Evolutionary conservation across 1,140 invertebrate genomes (phyloP), one percentile per base, ranked within the genome.

Genomic region (Cyclargus thomasi): DNA sequence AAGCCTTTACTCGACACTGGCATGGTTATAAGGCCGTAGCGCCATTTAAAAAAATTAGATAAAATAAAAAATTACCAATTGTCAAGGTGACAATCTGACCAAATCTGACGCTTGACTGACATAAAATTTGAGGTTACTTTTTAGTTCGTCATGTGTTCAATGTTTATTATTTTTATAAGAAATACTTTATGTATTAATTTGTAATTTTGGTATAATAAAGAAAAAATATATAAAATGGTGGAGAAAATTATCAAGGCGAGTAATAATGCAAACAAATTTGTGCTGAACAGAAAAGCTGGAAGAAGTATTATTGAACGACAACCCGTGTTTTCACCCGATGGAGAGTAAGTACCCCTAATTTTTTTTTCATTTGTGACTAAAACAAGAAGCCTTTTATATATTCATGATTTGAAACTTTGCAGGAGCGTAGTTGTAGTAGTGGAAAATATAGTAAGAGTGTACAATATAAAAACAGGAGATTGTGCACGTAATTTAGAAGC

Each of bases 301-400:
- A 84, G 83, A 74, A 90, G 82, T 85, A 85, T 91, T 36, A 90
- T 91, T 64, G 86, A 91, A 71, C 80, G 80, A n/a, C 75, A 75
- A 8, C 88, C 90, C 47, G 70, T 85, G 66, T 90, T 91, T 77
- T 90, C 90, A 36, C 88, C 89, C 2, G 88, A 91, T 74, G 87
- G 84, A 80, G 79, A 87, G 90, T 91, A 81, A 70, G 88, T 86
- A 67, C 65, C 2, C 16, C 7, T 67, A 47, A 10, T 66, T 22
- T n/a, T 55, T 36, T 35, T 36, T 18, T n/a, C 63, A 64, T 59
- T 68, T 36, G 0, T 17, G 53, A 22, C 20, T 47, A 20, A 14
- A 53, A 64, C 6, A 11, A 47, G 1, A 7, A 21, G 7, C 17
- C 53, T 16, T 17, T 53, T n/a, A 57, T 29, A 8, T 11, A 62